Evolutionary conservation across 2,797 vertebrate species (phyloP), one percentile per base, ranked within the genome.

Genomic region (Gymnoscopelus braueri): DNA sequence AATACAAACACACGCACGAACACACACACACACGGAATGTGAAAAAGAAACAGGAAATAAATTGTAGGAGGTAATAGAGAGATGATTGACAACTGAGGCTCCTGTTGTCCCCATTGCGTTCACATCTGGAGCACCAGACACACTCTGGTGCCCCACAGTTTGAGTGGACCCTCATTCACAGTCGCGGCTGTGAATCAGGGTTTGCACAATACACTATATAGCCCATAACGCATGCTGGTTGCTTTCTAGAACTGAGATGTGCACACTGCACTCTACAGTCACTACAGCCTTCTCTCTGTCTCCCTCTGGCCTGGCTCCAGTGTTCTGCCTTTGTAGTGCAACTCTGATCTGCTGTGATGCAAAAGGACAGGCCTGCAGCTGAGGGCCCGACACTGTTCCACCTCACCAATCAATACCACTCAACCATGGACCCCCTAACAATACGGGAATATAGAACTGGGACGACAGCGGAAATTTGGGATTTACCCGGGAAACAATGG

Each of bases 231-330:
- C 64, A 8, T 39, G 15, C 7, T n/a, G 52, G 29, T 51, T 54
- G 66, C 58, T 61, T 15, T 14, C 11, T 26, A 9, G 52, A 57
- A 44, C 23, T 63, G 54, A 58, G 44, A 10, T 24, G 5, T 26
- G 14, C 10, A 44, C 52, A 48, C 60, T 51, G 72, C 56, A 57
- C 24, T 57, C 68, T 64, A 70, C 5, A 39, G 8, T 0, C 52
- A 19, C 52, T 19, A 6, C 7, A 54, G 39, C 7, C 39, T 9
- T 8, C 39, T 29, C 39, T 44, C 39, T 1, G 39, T 44, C 39
- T 9, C 39, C 39, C 39, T 44, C 39, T 44, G 39, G 39, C 39
- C 39, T 10, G 39, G 9, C 39, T 44, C 39, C 39, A 44, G 39
- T 44, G 39, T 10, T 54, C 52, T 54, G 32, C 32, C 57, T 39